Base-by-base conservation (phyloP, 2,797 vertebrate genomes). In the Falco rusticolus region DNA sequence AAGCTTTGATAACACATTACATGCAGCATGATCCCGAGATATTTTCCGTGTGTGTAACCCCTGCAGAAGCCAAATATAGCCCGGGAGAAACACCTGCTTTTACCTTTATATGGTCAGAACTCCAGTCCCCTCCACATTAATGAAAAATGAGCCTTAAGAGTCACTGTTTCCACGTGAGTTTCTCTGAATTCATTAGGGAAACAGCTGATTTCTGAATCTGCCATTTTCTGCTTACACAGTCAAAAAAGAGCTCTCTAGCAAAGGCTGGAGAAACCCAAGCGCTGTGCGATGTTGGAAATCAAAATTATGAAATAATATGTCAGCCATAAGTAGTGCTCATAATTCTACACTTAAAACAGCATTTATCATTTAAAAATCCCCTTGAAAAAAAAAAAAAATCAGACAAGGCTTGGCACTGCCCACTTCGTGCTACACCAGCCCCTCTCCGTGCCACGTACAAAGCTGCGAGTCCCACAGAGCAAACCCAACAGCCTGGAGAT, bases 141-240 rank as follows among this genome's bases (percentile, higher is more conserved):
- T 84, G 84, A 89, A 93, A 97, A 97, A 97, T 80, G 81, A 97
- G 87, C 63, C 91, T 74, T 37, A 68, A 56, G 75, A 96, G 87
- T 93, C 91, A 43, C 48, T 48, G 72, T 94, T 97, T 90, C 92
- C 93, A 93, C 2, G 18, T 59, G 77, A 93, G 82, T 95, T 92
- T 89, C 16, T 57, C 83, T 95, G 91, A 97, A 96, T 75, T 96
- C 53, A 74, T 83, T 63, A 91, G 75, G 90, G 91, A 97, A 97
- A 94, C 37, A 92, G 94, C 64, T 96, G 92, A 97, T 96, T 96
- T 96, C 95, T 93, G 96, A 97, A 91, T 94, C 92, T 93, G 94
- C 82, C 92, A 57, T 96, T 93, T 97, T 96, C 93, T 92, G 87
- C 93, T 97, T 92, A 94, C 56, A 84, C 57, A 80, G 95, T 87